Conservation (phyloP, 2,888 invertebrate species). For the Ophion costatus region DNA sequence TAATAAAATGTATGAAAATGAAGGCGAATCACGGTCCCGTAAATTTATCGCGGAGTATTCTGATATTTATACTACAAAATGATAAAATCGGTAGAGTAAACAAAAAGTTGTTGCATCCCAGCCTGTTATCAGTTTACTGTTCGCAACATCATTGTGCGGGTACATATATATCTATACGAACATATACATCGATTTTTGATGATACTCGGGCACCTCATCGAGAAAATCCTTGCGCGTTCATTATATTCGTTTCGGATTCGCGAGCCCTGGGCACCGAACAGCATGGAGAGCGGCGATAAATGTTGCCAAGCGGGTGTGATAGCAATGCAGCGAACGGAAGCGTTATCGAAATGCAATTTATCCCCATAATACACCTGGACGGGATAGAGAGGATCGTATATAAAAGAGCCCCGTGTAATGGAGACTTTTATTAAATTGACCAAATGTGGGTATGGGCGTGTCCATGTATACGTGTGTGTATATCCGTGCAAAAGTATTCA, state of each 20-base stretch:
- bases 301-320: slow-evolving; percentile 69
- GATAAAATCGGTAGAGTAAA: slow-evolving; percentile 12
- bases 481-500: neutral
- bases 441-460: neutral
- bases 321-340: slow-evolving; percentile 68
- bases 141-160: neutral
- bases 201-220: slow-evolving; percentile 11
- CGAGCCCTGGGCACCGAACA: slow-evolving; percentile 61
- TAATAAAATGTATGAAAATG: neutral
- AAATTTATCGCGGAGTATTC: neutral
- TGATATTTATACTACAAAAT: neutral
- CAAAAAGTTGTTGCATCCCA: slow-evolving; percentile 21
- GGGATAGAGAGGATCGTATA: slow-evolving; percentile 7
- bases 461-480: neutral
- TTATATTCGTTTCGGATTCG: slow-evolving; percentile 71
- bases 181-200: slow-evolving; percentile 6
- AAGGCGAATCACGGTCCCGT: neutral
- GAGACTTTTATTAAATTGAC: slow-evolving; percentile 19
- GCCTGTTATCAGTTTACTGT: slow-evolving; percentile 28
- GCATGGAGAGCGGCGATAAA: slow-evolving; percentile 72
- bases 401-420: slow-evolving; percentile 24
- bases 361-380: slow-evolving; percentile 54
- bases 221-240: slow-evolving; percentile 65
- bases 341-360: slow-evolving; percentile 75
- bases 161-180: neutral